These are phyloP conservation scores for Scomber japonicus DNA, from an alignment of 2,113 vertebrate species.

Conservation along the genomic window DNA sequence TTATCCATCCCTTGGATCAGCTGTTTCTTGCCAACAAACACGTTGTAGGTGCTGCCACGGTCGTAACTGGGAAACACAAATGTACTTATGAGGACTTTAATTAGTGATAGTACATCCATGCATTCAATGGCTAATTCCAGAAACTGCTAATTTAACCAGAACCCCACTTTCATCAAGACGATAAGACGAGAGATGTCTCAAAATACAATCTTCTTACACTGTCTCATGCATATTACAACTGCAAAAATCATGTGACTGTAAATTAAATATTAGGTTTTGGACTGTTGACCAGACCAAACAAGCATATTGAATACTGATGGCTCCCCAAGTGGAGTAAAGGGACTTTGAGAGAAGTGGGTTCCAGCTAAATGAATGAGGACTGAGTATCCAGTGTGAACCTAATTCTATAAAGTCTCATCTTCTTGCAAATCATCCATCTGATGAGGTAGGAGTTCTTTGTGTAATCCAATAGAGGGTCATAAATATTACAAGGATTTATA, in stretches of 20 bases:
- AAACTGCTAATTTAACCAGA: too few relatives aligned
- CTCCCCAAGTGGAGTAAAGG: not conserved
- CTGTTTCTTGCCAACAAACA: constrained; percentile 94
- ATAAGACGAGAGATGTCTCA: too few relatives aligned
- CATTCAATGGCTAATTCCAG: not conserved
- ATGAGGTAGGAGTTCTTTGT: not conserved
- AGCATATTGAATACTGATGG: not conserved
- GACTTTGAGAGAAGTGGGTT: not conserved
- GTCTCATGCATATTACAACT: too few relatives aligned
- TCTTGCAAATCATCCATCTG: not conserved
- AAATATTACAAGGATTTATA: not conserved
- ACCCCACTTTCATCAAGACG: too few relatives aligned
- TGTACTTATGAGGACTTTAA: not conserved
- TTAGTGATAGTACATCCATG: not conserved
- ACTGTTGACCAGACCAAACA: too few relatives aligned
- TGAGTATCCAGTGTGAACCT: not conserved
- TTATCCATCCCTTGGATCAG: constrained; percentile 97
- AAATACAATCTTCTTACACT: too few relatives aligned
- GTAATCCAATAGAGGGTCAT: not conserved
- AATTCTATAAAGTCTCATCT: not conserved
- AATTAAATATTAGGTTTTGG: too few relatives aligned
- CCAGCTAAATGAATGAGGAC: not conserved
- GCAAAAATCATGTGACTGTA: too few relatives aligned
- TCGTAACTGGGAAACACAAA: constrained; percentile 89
- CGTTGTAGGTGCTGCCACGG: constrained; percentile 93